Percentiles rank a stretch among this genome's conserved stretches.
phyloP scores from a whole-genome alignment of 2,113 vertebrate species.

The Cnemophilus loriae region DNA sequence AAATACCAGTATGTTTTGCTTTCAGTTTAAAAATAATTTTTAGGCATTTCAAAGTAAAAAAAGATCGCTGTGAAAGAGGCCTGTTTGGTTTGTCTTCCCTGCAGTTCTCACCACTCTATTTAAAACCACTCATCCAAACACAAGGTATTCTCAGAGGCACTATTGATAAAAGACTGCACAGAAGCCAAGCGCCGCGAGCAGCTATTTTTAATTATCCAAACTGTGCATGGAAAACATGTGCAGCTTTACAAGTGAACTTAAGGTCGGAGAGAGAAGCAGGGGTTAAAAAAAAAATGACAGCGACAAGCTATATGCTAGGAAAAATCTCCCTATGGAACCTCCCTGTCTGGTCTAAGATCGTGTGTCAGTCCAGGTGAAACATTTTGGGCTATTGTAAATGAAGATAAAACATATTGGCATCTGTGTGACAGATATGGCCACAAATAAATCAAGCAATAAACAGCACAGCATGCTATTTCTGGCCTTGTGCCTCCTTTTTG shows the following conservation, averaged over 20 bases:
- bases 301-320: not conserved
- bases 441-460: conserved; percentile 65
- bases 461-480: conserved; percentile 50
- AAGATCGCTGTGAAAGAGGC: not conserved
- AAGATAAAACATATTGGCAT: conserved; percentile 63
- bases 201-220: conserved; percentile 57
- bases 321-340: not conserved
- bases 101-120: conserved; percentile 17
- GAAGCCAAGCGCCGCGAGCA: conserved; percentile 32
- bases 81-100: not conserved
- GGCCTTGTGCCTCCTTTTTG: conserved; percentile 59
- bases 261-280: not conserved
- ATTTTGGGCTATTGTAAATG: conserved; percentile 32
- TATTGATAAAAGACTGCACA: conserved; percentile 45
- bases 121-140: conserved; percentile 50
- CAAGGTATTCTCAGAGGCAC: conserved; percentile 50
- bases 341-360: not conserved
- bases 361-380: conserved; percentile 38
- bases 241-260: not conserved
- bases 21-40: not conserved
- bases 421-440: conserved; percentile 48
- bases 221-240: not conserved
- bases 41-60: not conserved
- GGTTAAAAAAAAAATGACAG: not conserved
- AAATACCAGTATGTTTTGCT: not conserved